A percentile compares a stretch with the other conserved stretches of the same genome.
Conservation (phyloP, 2,888 invertebrate species). For the Euzophera pinguis region DNA sequence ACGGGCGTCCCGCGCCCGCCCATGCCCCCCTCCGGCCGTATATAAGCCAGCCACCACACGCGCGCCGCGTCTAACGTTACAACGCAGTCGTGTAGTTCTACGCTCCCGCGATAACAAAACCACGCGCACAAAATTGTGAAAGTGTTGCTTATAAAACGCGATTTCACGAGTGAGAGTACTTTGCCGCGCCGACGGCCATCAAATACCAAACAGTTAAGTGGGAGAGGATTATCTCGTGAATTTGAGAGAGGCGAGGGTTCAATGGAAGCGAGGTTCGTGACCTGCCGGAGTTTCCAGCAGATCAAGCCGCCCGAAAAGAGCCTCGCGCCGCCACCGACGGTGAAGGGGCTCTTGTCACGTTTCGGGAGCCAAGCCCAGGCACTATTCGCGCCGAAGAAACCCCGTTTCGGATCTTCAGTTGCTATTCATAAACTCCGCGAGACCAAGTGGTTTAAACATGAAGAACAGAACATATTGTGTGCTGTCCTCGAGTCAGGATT, state of each 20-base stretch:
- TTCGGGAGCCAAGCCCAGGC: slow-evolving; percentile 79
- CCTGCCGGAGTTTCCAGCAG: slow-evolving; percentile 77
- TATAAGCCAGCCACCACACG: slow-evolving; percentile 56
- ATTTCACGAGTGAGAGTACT: slow-evolving; percentile 71
- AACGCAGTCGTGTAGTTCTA: slow-evolving; percentile 56
- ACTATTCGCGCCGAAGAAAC: slow-evolving; percentile 74
- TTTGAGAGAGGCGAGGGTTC: slow-evolving; percentile 65
- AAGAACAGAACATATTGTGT: slow-evolving; percentile 85
- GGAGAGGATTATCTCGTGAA: slow-evolving; percentile 58
- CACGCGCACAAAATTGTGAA: slow-evolving; percentile 75
- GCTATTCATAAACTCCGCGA: slow-evolving; percentile 86
- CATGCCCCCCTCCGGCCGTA: slow-evolving; percentile 42
- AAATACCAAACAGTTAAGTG: slow-evolving; percentile 44
- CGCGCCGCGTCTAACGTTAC: slow-evolving; percentile 72
- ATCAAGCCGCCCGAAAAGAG: slow-evolving; percentile 78
- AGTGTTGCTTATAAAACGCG: slow-evolving; percentile 64
- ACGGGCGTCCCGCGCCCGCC: slow-evolving; percentile 36
- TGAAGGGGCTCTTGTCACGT: slow-evolving; percentile 74
- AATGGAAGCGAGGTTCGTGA: slow-evolving; percentile 81
- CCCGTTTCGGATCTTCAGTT: slow-evolving; percentile 82
- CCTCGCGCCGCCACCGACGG: slow-evolving; percentile 71
- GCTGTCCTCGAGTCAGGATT: slow-evolving; percentile 87
- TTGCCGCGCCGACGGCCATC: slow-evolving; percentile 39
- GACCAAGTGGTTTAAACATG: slow-evolving; percentile 87
- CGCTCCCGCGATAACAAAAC: slow-evolving; percentile 40